Conservation (phyloP, 2,113 vertebrate genomes). For the Halichoerus grypus region DNA sequence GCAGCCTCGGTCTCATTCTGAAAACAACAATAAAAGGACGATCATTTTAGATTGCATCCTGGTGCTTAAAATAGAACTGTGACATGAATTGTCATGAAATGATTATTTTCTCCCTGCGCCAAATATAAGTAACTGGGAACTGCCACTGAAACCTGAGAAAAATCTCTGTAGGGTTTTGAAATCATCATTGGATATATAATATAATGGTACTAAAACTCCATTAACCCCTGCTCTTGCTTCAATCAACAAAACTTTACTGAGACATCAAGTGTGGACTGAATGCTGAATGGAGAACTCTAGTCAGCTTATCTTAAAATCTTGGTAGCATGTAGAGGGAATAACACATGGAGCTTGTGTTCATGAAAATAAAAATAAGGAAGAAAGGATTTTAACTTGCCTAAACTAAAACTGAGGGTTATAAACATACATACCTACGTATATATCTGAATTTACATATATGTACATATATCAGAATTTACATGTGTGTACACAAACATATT, state of each 20-base stretch:
- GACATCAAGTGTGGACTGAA: slow-evolving; percentile 23
- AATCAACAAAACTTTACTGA: slow-evolving; percentile 73
- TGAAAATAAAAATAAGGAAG: slow-evolving; percentile 38
- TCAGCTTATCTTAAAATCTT: not conserved
- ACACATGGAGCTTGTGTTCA: not conserved
- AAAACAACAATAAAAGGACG: slow-evolving; percentile 71
- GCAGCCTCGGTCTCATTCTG: slow-evolving; percentile 7
- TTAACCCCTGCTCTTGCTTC: slow-evolving; percentile 64
- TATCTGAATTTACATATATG: not conserved
- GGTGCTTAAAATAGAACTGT: slow-evolving; percentile 75
- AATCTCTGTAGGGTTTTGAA: slow-evolving; percentile 62
- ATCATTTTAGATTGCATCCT: slow-evolving; percentile 71
- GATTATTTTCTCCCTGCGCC: slow-evolving; percentile 72
- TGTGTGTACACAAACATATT: not conserved
- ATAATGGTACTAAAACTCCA: slow-evolving; percentile 61
- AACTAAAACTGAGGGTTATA: not conserved
- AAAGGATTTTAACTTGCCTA: not conserved
- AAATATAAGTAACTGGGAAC: slow-evolving; percentile 75
- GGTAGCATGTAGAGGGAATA: not conserved
- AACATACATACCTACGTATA: not conserved
- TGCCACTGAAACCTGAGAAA: slow-evolving; percentile 70
- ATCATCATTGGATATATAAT: slow-evolving; percentile 63
- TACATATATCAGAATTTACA: not conserved
- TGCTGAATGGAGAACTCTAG: not conserved
- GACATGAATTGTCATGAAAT: slow-evolving; percentile 76